A percentile compares a stretch with the other conserved stretches of the same genome.
Conservation (phyloP, 2,113 vertebrate genomes). For the Corydoras sp. region DNA sequence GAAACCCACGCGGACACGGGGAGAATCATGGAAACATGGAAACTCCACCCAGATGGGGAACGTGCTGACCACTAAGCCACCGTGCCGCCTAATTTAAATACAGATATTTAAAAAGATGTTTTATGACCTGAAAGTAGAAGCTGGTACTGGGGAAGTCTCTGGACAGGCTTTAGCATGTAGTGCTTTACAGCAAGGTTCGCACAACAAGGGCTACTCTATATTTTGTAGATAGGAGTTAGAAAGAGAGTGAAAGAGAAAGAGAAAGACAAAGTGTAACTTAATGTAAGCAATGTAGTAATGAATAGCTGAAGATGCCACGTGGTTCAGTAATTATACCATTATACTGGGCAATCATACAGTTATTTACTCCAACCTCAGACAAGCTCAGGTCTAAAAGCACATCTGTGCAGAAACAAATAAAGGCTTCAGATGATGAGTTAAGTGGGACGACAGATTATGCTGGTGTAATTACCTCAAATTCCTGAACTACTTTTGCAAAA, state of each 20-base stretch:
- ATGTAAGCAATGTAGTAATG: neutral
- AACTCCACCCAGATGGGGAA: too few relatives aligned
- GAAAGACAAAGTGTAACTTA: neutral
- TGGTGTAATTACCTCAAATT: slow-evolving; percentile 81
- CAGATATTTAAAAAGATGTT: neutral
- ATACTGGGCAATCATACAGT: too few relatives aligned
- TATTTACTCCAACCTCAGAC: too few relatives aligned
- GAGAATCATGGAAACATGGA: too few relatives aligned
- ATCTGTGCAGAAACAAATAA: neutral
- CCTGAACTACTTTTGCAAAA: slow-evolving; percentile 79
- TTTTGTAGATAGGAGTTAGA: slow-evolving; percentile 16
- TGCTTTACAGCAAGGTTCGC: slow-evolving; percentile 89
- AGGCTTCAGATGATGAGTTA: neutral
- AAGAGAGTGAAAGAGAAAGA: neutral
- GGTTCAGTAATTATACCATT: too few relatives aligned
- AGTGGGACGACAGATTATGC: slow-evolving; percentile 44
- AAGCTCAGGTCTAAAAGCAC: too few relatives aligned
- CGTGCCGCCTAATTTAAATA: too few relatives aligned
- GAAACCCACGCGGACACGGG: too few relatives aligned
- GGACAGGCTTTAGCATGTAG: slow-evolving; percentile 93
- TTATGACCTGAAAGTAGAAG: slow-evolving; percentile 84
- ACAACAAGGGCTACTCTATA: slow-evolving; percentile 84
- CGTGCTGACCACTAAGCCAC: too few relatives aligned
- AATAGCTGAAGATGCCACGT: too few relatives aligned
- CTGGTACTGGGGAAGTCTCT: slow-evolving; percentile 95